These are phyloP conservation scores for Megaceryle torquata DNA, from an alignment of 2,113 vertebrate genomes.

Conservation along the genomic window DNA sequence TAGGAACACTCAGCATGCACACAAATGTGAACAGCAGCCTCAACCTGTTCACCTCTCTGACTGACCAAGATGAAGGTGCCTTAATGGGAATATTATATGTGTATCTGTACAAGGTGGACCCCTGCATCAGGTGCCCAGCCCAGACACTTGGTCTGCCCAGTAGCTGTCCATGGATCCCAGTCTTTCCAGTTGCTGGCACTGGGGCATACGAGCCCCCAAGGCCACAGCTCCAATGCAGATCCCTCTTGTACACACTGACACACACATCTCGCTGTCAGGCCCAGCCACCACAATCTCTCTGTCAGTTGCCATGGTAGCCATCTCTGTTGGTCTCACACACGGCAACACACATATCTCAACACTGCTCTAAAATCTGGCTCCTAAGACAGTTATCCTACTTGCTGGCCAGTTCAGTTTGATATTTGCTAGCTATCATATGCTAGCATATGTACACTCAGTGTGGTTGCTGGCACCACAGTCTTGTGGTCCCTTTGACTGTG, in stretches of 20 bases:
- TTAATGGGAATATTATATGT: not conserved
- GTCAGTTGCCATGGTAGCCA: not conserved
- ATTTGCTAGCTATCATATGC: not conserved
- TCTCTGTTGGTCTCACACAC: not conserved
- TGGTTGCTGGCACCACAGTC: not conserved
- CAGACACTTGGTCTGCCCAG: not conserved
- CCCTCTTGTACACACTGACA: not conserved
- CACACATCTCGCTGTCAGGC: not conserved
- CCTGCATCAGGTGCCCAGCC: not conserved
- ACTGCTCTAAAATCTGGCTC: not conserved
- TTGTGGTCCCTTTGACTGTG: not conserved
- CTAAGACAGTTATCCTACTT: not conserved
- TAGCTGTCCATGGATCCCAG: not conserved
- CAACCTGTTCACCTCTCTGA: not conserved
- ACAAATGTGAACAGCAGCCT: not conserved
- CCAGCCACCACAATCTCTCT: rapidly evolving
- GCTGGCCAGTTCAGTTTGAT: not conserved
- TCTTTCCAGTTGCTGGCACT: not conserved
- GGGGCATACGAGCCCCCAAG: rapidly evolving
- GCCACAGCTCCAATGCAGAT: not conserved
- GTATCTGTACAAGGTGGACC: not conserved
- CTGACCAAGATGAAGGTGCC: not conserved
- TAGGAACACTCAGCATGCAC: not conserved
- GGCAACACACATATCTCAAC: not conserved
- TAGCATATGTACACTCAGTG: too few relatives aligned